Percentiles rank a stretch among this genome's conserved stretches.
phyloP scores from a whole-genome alignment of 1,140 invertebrate genomes.

The Trachymyrmex septentrionalis region DNA sequence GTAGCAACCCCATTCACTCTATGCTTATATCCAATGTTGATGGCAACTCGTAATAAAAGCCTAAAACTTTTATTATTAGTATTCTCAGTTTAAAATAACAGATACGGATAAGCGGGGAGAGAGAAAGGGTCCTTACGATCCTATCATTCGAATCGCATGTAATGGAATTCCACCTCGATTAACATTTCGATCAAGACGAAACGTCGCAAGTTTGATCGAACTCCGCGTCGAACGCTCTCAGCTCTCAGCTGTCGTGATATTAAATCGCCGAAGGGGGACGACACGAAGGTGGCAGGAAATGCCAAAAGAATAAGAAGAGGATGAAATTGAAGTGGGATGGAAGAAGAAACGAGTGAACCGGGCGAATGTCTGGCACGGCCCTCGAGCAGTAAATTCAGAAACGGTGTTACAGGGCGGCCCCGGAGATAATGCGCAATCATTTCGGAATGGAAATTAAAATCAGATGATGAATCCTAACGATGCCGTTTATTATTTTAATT shows the following conservation, averaged over 20 bases:
- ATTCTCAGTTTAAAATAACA: conserved; percentile 18
- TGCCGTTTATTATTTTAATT: conserved; percentile 88
- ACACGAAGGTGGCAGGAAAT: conserved; percentile 22
- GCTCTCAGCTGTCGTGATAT: conserved; percentile 3
- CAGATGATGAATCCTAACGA: conserved; percentile 87
- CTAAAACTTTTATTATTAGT: conserved; percentile 39
- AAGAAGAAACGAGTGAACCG: conserved; percentile 71
- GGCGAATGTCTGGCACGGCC: conserved; percentile 76
- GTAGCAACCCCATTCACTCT: conserved; percentile 2
- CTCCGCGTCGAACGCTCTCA: not conserved
- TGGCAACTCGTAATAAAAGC: conserved; percentile 12
- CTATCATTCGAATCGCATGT: conserved; percentile 16
- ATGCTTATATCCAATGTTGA: conserved; percentile 6
- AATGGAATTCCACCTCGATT: conserved; percentile 17
- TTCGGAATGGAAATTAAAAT: conserved; percentile 87
- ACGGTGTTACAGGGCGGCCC: conserved; percentile 80
- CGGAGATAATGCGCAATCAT: conserved; percentile 87
- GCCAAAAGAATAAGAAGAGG: conserved; percentile 61
- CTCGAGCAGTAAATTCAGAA: conserved; percentile 84
- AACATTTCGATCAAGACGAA: conserved; percentile 42
- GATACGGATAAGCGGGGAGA: not conserved
- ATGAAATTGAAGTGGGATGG: conserved; percentile 61
- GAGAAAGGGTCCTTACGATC: not conserved
- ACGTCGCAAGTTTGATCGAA: conserved; percentile 48
- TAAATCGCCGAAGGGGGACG: conserved; percentile 24